phyloP scores from a whole-genome alignment of 2,888 invertebrate genomes.

The Leucania comma region DNA sequence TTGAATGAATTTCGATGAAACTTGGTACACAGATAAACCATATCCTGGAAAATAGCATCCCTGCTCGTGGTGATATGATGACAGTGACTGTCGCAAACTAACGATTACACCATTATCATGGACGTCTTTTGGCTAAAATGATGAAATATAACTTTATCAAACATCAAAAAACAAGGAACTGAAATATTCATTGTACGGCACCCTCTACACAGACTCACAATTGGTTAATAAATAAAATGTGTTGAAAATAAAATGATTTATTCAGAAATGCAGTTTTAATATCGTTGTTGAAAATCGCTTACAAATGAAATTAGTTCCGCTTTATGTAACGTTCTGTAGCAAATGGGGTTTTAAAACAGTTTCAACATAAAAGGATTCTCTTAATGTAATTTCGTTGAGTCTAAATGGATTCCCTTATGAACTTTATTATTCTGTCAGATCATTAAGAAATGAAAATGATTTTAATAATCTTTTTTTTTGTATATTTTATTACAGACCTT shows the following conservation, averaged over 20 bases:
- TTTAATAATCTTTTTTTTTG: not conserved
- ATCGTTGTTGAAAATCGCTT: constrained; percentile 26
- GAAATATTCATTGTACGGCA: no score
- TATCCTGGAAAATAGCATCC: no score
- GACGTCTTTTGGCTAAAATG: no score
- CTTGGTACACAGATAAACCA: no score
- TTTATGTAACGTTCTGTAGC: not conserved
- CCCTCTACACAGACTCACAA: no score
- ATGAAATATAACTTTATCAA: no score
- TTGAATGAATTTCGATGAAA: no score
- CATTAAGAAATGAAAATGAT: not conserved
- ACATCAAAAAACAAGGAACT: no score
- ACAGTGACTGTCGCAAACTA: no score
- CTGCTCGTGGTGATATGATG: no score
- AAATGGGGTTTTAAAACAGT: constrained; percentile 1
- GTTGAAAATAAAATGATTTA: not conserved
- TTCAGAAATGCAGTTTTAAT: not conserved
- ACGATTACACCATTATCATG: no score
- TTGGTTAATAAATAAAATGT: no score
- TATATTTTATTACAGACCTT: not conserved
- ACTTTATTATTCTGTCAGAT: not conserved
- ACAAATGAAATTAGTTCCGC: constrained; percentile 1
- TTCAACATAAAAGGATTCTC: not conserved
- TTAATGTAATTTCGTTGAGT: not conserved
- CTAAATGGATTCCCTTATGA: not conserved